Base-by-base conservation (phyloP, 1,140 invertebrate genomes). In the Carcinoscorpius rotundicauda region DNA sequence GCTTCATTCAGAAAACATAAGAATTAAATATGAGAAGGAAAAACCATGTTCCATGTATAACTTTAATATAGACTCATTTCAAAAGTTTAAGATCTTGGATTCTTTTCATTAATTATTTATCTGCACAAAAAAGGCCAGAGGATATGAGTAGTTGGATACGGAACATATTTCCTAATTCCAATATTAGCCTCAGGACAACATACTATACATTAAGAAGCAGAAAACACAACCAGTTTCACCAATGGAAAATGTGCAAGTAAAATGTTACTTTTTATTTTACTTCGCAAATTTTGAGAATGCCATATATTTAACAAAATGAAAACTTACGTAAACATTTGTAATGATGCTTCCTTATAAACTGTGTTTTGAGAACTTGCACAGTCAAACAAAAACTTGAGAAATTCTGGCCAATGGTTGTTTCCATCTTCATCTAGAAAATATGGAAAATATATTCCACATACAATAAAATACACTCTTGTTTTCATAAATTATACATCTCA, bases 341-440 rank as follows among this genome's bases (percentile, higher is more conserved):
- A 84, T 9, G 93, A 93, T 72, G 88, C 87, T 78, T 98, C 95
- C 79, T 93, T 93, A n/a, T 96, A 80, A 60, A 86, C 82, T 50
- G 87, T 78, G 73, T 87, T 83, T 52, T 85, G 80, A 67, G 89
- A 87, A 78, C 86, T 92, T 10, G 90, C 92, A 80, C 92, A 93
- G 74, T 93, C 88, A 79, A 97, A 98, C 72, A 99, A 82, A 77
- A 97, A 98, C 75, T 94, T 87, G 50, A 99, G 81, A 75, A 98
- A 91, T 75, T 98, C 95, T 49, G 91, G 92, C 97, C 97, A 99
- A 66, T 87, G 85, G 78, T 97, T 97, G 73, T 92, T 93, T 50
- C 93, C 93, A 76, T 96, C 91, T 71, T 98, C 95, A 76, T 98
- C 95, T 78, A 72, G 53, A 77, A 70, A 62, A 49, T 66, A 55